These are phyloP conservation scores for Zaprionus camerounensis DNA, from an alignment of 1,140 invertebrate genomes.

Conservation along the genomic window DNA sequence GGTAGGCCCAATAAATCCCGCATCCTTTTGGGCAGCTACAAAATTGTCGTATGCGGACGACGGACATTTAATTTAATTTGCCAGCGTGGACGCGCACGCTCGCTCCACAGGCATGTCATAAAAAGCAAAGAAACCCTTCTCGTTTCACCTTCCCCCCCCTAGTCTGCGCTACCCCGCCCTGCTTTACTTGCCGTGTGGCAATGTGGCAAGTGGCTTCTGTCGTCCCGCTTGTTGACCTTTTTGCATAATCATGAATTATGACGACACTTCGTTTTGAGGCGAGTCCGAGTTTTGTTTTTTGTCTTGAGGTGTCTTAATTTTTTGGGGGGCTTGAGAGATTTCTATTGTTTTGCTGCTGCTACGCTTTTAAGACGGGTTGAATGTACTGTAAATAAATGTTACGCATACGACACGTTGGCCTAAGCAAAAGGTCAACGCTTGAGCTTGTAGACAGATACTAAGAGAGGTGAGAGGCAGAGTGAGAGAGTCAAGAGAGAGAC, in stretches of 20 bases:
- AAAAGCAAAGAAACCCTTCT: slow-evolving; percentile 40
- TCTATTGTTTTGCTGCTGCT: slow-evolving; percentile 44
- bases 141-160: too few species aligned
- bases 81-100: slow-evolving; percentile 5
- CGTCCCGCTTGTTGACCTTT: slow-evolving; percentile 67
- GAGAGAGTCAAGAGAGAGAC: too few species aligned
- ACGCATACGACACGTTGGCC: slow-evolving; percentile 43
- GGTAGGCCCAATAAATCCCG: slow-evolving; percentile 58
- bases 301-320: slow-evolving; percentile 33
- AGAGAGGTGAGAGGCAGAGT: background rate
- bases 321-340: slow-evolving; percentile 12
- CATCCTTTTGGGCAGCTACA: slow-evolving; percentile 54
- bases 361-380: slow-evolving; percentile 18
- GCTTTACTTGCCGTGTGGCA: background rate
- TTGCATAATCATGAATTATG: slow-evolving; percentile 82
- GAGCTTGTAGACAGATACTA: background rate
- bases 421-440: slow-evolving; percentile 36
- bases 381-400: slow-evolving; percentile 43
- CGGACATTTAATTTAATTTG: slow-evolving; percentile 77
- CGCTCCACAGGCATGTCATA: slow-evolving; percentile 51
- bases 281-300: slow-evolving; percentile 26
- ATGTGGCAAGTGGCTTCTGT: slow-evolving; percentile 12
- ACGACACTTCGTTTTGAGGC: slow-evolving; percentile 58
- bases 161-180: background rate
- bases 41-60: slow-evolving; percentile 34